A percentile compares a stretch with the other conserved stretches of the same genome.
Evolutionary conservation across 2,113 vertebrate species (phyloP).

Genomic region (Sarotherodon lohbergeri): DNA sequence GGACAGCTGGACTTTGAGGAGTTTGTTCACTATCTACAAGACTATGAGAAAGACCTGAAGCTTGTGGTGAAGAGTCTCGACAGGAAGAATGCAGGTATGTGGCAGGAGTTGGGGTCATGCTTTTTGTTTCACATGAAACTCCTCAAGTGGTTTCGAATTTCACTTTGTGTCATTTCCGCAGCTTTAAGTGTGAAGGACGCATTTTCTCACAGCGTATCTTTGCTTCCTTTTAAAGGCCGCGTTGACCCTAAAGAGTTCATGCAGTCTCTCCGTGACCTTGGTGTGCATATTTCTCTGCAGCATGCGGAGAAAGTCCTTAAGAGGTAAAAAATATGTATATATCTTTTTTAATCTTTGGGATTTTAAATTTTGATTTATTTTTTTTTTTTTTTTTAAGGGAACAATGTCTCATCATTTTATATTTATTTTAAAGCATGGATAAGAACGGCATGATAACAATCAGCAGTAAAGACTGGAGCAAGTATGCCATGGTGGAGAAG

Average conservation of each 20-base stretch:
- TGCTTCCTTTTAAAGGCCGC: constrained; percentile 65
- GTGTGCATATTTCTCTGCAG: constrained; percentile 87
- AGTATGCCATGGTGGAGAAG: constrained; percentile 81
- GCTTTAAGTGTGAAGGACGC: fast-evolving
- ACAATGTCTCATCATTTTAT: background rate
- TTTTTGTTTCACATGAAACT: background rate
- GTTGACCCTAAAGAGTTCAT: constrained; percentile 87
- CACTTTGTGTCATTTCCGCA: background rate
- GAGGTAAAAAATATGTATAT: constrained; percentile 66
- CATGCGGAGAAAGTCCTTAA: constrained; percentile 89
- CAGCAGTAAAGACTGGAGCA: constrained; percentile 91
- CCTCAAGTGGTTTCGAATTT: background rate
- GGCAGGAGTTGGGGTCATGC: fast-evolving
- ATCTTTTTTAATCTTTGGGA: background rate
- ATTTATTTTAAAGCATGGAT: constrained; percentile 81
- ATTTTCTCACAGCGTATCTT: background rate
- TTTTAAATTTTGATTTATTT: background rate
- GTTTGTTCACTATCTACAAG: constrained; percentile 94
- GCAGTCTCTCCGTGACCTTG: constrained; percentile 87
- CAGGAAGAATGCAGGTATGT: constrained; percentile 86
- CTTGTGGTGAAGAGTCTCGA: constrained; percentile 90
- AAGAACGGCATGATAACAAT: constrained; percentile 94
- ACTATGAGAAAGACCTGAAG: constrained; percentile 93
- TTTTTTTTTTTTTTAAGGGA: background rate
- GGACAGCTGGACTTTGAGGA: constrained; percentile 95